phyloP scores from a whole-genome alignment of 2,888 invertebrate species.

The Drosophila sordidula region DNA sequence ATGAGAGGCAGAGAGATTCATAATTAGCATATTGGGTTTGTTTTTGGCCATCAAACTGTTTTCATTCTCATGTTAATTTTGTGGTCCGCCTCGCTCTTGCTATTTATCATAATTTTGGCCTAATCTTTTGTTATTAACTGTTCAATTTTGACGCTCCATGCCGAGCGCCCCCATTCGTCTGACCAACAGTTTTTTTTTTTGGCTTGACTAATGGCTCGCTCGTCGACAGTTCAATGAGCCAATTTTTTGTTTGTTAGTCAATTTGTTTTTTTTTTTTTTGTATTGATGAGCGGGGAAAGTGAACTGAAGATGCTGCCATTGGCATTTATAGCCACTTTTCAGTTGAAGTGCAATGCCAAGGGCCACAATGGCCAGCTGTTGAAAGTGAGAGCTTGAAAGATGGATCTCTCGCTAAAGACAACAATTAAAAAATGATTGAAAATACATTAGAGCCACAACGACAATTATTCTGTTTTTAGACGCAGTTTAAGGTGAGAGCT shows the following conservation, averaged over 20 bases:
- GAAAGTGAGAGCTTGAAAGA: slow-evolving; percentile 52
- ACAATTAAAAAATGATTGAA: slow-evolving; percentile 20
- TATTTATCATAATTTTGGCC: slow-evolving; percentile 62
- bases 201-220: slow-evolving; percentile 70
- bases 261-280: slow-evolving; percentile 34
- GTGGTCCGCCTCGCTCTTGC: neutral
- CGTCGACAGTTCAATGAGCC: slow-evolving; percentile 76
- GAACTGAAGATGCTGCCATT: slow-evolving; percentile 49
- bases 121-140: slow-evolving; percentile 64
- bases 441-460: slow-evolving; percentile 14
- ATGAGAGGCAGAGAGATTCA: slow-evolving; percentile 7
- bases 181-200: slow-evolving; percentile 28
- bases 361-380: slow-evolving; percentile 30
- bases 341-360: slow-evolving; percentile 36
- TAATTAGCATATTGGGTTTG: slow-evolving; percentile 41
- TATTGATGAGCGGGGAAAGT: slow-evolving; percentile 49
- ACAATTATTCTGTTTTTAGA: neutral
- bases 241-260: slow-evolving; percentile 56
- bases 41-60: slow-evolving; percentile 26
- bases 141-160: slow-evolving; percentile 41
- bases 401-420: slow-evolving; percentile 8
- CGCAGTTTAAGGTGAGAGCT: neutral
- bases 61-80: slow-evolving; percentile 61
- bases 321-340: slow-evolving; percentile 50
- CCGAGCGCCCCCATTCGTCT: slow-evolving; percentile 49